Conservation (phyloP, 2,888 invertebrate species). For the Trachelus troglodyta region DNA sequence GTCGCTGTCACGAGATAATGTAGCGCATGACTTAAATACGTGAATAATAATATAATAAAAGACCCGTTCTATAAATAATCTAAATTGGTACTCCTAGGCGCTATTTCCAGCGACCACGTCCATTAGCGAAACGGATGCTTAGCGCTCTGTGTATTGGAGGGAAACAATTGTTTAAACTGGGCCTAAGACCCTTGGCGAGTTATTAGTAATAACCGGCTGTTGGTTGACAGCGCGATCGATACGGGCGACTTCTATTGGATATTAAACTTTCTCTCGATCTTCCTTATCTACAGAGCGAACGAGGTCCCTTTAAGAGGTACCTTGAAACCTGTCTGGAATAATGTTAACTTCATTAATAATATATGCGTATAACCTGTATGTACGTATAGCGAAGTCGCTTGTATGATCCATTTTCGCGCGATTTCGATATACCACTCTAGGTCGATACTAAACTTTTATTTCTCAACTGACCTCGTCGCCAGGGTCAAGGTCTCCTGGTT, state of each 20-base stretch:
- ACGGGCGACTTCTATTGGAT: background rate
- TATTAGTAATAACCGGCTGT: constrained; percentile 45
- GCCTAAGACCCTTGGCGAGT: constrained; percentile 52
- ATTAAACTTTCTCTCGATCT: background rate
- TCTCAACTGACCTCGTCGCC: background rate
- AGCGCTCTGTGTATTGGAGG: constrained; percentile 41
- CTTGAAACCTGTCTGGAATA: background rate
- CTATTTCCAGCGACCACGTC: background rate
- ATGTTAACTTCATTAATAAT: background rate
- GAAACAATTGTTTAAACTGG: constrained; percentile 53
- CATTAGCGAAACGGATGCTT: background rate
- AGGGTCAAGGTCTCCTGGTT: background rate
- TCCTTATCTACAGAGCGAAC: background rate
- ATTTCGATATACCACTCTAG: background rate
- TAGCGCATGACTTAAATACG: constrained; percentile 32
- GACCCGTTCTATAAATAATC: background rate
- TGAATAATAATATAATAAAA: constrained; percentile 28
- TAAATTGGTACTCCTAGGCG: background rate
- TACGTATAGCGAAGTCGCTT: background rate
- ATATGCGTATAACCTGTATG: background rate
- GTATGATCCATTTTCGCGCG: background rate
- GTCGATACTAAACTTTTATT: background rate
- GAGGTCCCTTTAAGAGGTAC: background rate
- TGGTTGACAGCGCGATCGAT: background rate
- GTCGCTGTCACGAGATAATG: constrained; percentile 19